phyloP scores from a whole-genome alignment of 2,113 vertebrate genomes.

The Astatoreochromis straeleni region DNA sequence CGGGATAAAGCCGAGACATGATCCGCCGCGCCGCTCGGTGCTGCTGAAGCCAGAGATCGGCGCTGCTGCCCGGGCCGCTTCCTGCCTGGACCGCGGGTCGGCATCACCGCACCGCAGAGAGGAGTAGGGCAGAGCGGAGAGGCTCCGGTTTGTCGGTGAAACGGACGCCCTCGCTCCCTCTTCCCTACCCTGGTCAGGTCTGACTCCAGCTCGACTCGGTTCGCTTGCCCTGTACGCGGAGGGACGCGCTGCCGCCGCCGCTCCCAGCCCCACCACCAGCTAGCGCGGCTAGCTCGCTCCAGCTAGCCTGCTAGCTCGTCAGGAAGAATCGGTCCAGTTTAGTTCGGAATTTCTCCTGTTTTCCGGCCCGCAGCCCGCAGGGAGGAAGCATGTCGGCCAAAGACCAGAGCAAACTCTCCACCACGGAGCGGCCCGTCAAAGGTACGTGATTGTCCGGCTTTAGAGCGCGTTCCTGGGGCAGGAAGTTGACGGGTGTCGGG shows the following conservation, averaged over 20 bases:
- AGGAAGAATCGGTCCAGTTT: slow-evolving; percentile 26
- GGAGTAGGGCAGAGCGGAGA: slow-evolving; percentile 1
- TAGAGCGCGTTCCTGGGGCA: neutral
- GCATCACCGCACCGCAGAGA: slow-evolving; percentile 31
- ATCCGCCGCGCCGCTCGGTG: slow-evolving; percentile 25
- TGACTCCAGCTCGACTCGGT: neutral
- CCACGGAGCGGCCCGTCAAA: slow-evolving; percentile 80
- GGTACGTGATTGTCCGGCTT: slow-evolving; percentile 54
- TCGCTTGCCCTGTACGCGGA: slow-evolving; percentile 6
- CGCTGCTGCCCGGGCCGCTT: slow-evolving; percentile 34
- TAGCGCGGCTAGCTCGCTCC: slow-evolving; percentile 59
- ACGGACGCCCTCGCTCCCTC: slow-evolving; percentile 6
- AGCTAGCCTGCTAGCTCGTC: slow-evolving; percentile 57
- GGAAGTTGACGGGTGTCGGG: slow-evolving; percentile 18
- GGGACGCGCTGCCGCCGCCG: neutral
- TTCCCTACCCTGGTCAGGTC: neutral
- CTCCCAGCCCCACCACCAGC: slow-evolving; percentile 13
- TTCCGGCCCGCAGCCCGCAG: neutral
- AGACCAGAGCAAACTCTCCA: slow-evolving; percentile 73
- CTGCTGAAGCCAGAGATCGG: slow-evolving; percentile 9
- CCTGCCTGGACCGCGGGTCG: slow-evolving; percentile 57
- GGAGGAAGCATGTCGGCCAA: slow-evolving; percentile 76
- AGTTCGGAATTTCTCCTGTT: slow-evolving; percentile 6
- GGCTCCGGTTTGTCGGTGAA: slow-evolving; percentile 13
- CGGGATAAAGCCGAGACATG: slow-evolving; percentile 32